Conservation (phyloP, 2,113 vertebrate genomes). For the Ranitomeya imitator region DNA sequence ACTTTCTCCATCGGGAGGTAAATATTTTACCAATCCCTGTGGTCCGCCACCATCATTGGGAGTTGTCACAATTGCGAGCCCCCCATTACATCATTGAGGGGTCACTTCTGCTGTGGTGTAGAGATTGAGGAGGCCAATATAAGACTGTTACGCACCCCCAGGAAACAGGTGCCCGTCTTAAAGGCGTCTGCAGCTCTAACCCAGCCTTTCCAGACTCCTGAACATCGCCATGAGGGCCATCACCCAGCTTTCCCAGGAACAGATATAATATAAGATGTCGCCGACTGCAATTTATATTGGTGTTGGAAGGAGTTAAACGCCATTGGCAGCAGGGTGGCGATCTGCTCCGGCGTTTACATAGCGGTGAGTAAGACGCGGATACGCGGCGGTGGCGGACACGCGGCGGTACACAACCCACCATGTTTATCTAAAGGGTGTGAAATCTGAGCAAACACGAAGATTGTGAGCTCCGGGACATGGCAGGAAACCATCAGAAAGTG, state of each 20-base stretch:
- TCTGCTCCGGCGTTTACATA: neutral
- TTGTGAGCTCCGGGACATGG: neutral
- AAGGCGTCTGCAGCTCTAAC: neutral
- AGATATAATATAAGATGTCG: neutral
- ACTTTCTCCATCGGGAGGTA: neutral
- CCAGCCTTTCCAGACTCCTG: neutral
- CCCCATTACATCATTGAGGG: no score
- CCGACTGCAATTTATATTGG: neutral
- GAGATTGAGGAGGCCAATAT: no score
- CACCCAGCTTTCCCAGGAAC: neutral
- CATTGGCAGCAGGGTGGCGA: neutral
- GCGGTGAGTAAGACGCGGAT: neutral
- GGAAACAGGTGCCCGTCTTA: no score
- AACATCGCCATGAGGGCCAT: neutral
- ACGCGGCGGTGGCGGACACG: neutral
- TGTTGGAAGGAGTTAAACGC: neutral
- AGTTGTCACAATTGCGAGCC: no score
- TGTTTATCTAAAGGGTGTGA: conserved; percentile 11
- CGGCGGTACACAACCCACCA: neutral
- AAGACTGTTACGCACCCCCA: no score
- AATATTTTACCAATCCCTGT: neutral
- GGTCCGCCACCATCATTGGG: neutral
- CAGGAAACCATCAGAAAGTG: neutral
- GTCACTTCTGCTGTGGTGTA: no score
- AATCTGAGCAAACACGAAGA: neutral